phyloP scores from a whole-genome alignment of 2,888 invertebrate species.

The Caenorhabditis becei region DNA sequence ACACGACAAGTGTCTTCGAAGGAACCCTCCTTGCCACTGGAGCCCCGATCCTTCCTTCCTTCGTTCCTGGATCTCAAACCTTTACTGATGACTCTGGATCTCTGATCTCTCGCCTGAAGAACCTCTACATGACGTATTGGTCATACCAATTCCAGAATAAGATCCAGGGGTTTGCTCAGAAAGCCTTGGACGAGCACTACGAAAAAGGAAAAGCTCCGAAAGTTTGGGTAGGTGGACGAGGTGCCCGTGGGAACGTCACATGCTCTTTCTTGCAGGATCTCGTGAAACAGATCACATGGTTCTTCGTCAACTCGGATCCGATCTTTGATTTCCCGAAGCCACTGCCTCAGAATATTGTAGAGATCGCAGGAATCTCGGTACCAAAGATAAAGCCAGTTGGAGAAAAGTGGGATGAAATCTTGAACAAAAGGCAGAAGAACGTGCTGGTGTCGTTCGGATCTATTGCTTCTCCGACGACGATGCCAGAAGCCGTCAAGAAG shows the following conservation, averaged over 20 bases:
- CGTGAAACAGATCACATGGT: slow-evolving; percentile 58
- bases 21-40: slow-evolving; percentile 63
- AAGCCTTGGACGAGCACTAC: slow-evolving; percentile 53
- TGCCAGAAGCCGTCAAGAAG: slow-evolving; percentile 57
- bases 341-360: slow-evolving; percentile 64
- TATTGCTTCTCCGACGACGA: slow-evolving; percentile 59
- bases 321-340: slow-evolving; percentile 72
- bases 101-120: slow-evolving; percentile 46
- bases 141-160: slow-evolving; percentile 60
- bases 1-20: slow-evolving; percentile 63
- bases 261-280: slow-evolving; percentile 54
- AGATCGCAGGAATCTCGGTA: slow-evolving; percentile 69
- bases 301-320: slow-evolving; percentile 70
- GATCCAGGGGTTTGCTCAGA: slow-evolving; percentile 47
- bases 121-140: slow-evolving; percentile 59
- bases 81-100: slow-evolving; percentile 63
- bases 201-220: slow-evolving; percentile 41
- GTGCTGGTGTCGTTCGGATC: slow-evolving; percentile 71
- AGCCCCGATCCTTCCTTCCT: slow-evolving; percentile 61
- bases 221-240: slow-evolving; percentile 36
- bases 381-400: slow-evolving; percentile 41
- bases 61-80: slow-evolving; percentile 64
- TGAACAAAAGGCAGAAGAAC: slow-evolving; percentile 52
- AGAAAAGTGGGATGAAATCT: slow-evolving; percentile 57
- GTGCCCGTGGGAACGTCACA: not conserved